Evolutionary conservation across 2,888 invertebrate species (phyloP), one percentile per base, ranked within the genome.

Genomic region (Nephrotoma appendiculata): DNA sequence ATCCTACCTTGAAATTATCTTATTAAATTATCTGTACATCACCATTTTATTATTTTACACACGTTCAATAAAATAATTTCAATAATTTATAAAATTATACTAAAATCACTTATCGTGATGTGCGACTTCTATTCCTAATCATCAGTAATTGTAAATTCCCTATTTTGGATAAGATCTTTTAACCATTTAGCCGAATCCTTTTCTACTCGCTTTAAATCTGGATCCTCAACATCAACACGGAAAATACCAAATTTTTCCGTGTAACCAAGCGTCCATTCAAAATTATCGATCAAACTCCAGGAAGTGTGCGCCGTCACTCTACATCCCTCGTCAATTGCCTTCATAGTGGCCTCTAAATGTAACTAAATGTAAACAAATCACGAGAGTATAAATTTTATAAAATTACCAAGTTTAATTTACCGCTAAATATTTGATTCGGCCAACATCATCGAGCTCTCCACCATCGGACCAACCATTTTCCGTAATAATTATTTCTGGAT

Each of bases 221-320:
- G 42, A 42, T 84, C 84, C 2, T 41, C 42, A 6, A 41, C 43
- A 5, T 41, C 84, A 6, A 84, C 84, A n/a, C 84, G 84, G 15
- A n/a, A 41, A n/a, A 84, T 15, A 7, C 84, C 84, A 12, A 84
- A 84, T 42, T 84, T 84, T n/a, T 84, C 84, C 6, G 84, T 84
- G 89, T 94, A 95, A 43, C 95, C 95, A 83, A 89, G 88, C 11
- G 89, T 89, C 94, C 95, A 95, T 89, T 95, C 94, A 88, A 95
- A 94, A 88, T 93, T 94, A 88, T 95, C 95, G 89, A 95, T 92
- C 5, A 95, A 90, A 45, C 94, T 94, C 94, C 95, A 94, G 0
- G 92, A 92, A 0, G 93, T 92, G 89, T 94, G 95, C 0, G 93
- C 94, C 87, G 89, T 90, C 0, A 94, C 89, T 88, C 93, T 91